Evolutionary conservation across 1,140 invertebrate genomes (phyloP), one percentile per base, ranked within the genome.

Genomic region (Pectinophora gossypiella): DNA sequence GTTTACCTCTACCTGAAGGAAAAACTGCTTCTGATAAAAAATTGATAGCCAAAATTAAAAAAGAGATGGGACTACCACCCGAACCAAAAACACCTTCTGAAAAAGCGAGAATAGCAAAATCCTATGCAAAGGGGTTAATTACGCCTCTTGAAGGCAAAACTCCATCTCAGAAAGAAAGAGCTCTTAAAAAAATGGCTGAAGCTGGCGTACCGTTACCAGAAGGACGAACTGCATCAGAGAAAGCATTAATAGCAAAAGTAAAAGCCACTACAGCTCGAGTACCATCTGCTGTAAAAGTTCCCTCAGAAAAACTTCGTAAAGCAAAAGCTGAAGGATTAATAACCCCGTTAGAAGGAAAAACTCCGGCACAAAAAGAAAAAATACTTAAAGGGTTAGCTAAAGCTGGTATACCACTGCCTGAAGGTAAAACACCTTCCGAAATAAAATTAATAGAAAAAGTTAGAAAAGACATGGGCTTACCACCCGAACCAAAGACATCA

Each of bases 121-220:
- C 59, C n/a, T 54, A 68, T 40, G 69, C 51, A 10, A 61, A 53
- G 12, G 74, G 72, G 0, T n/a, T 72, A 16, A 22, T 77, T 15
- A 71, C 68, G 16, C 70, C 72, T 0, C 48, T 80, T 12, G 50
- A 64, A 50, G 72, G 72, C 2, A 77, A 76, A 64, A 54, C 62
- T 3, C 4, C 47, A 7, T 13, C 27, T 21, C 42, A 80, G 43
- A 80, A 75, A 50, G 68, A 73, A 59, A 65, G 63, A 50, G 67
- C 72, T 21, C n/a, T 79, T 9, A 64, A 51, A 64, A 51, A 55
- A 46, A 44, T 65, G 27, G 56, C 60, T 3, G 54, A 54, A 48
- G 42, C 60, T 18, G 74, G 72, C 3, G 20, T 74, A 19, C 60
- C 63, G 3, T 50, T 77, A 22, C 69, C 69, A 2, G 58, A 61